These are phyloP conservation scores for Thalpophila matura DNA, from an alignment of 2,888 invertebrate genomes.

Conservation along the genomic window DNA sequence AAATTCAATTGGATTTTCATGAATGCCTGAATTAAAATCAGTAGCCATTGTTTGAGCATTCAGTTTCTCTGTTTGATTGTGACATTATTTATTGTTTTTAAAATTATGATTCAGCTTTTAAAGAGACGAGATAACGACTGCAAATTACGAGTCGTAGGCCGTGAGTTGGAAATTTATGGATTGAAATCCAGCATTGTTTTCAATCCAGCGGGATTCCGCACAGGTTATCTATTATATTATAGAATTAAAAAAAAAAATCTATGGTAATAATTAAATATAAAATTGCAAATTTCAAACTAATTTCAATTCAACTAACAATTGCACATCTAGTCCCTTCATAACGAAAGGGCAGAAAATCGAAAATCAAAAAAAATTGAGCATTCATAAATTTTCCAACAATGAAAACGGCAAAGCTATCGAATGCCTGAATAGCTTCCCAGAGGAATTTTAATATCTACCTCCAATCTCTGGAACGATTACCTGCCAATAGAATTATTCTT, in stretches of 20 bases:
- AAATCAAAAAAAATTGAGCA: constrained; percentile 29
- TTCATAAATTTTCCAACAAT: constrained; percentile 48
- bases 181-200: no score
- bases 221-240: no score
- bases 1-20: constrained; percentile 55
- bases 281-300: no score
- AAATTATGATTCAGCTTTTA: no score
- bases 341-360: constrained; percentile 14
- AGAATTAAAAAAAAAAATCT: no score
- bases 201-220: no score
- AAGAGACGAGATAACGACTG: no score
- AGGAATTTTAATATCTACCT: constrained; percentile 65
- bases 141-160: no score
- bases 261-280: no score
- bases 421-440: constrained; percentile 68
- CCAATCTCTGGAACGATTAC: constrained; percentile 75
- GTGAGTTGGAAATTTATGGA: no score
- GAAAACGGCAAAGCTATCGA: constrained; percentile 51
- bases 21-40: constrained; percentile 55
- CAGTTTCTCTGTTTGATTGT: constrained; percentile 28
- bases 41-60: constrained; percentile 38
- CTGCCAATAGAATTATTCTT: constrained; percentile 71
- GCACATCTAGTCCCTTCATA: neutral
- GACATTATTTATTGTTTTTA: constrained; percentile 36
- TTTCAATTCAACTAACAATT: constrained; percentile 1